Percentiles rank a stretch among this genome's conserved stretches.
Conservation (phyloP, 2,888 invertebrate genomes). For the Ceramica pisi region DNA sequence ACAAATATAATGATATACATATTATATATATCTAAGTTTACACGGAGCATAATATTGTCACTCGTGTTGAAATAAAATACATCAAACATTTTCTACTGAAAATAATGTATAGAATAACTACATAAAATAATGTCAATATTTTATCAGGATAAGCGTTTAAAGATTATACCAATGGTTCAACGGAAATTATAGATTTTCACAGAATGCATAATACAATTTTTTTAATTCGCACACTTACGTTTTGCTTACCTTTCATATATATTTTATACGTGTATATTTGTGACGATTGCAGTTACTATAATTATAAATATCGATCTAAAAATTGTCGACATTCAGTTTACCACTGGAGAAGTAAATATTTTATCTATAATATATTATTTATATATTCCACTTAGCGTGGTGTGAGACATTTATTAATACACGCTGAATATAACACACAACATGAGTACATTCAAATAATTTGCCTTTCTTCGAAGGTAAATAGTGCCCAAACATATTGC, state of each 20-base stretch:
- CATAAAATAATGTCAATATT: constrained; percentile 7
- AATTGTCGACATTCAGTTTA: constrained; percentile 32
- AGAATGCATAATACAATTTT: constrained; percentile 4
- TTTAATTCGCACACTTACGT: constrained; percentile 4
- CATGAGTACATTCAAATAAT: constrained; percentile 34
- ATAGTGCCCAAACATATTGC: constrained; percentile 30
- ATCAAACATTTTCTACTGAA: constrained; percentile 36
- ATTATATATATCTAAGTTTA: constrained; percentile 36
- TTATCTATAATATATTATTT: constrained; percentile 11
- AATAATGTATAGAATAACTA: constrained; percentile 22
- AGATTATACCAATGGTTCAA: constrained; percentile 13
- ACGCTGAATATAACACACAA: constrained; percentile 32
- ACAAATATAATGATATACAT: constrained; percentile 25
- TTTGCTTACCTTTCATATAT: constrained; percentile 10
- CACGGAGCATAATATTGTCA: constrained; percentile 42
- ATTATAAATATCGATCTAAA: constrained; percentile 33
- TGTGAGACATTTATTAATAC: constrained; percentile 44
- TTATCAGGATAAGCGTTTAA: constrained; percentile 1
- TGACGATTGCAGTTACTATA: constrained; percentile 29
- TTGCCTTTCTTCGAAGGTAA: constrained; percentile 18
- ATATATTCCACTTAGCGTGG: constrained; percentile 48
- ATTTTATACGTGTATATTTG: constrained; percentile 9
- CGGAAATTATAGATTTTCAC: constrained; percentile 31
- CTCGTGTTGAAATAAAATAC: constrained; percentile 35
- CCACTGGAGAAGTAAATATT: constrained; percentile 28